Conservation (phyloP, 35 echinoderm and acorn worm species). For the Ptychodera flava region DNA sequence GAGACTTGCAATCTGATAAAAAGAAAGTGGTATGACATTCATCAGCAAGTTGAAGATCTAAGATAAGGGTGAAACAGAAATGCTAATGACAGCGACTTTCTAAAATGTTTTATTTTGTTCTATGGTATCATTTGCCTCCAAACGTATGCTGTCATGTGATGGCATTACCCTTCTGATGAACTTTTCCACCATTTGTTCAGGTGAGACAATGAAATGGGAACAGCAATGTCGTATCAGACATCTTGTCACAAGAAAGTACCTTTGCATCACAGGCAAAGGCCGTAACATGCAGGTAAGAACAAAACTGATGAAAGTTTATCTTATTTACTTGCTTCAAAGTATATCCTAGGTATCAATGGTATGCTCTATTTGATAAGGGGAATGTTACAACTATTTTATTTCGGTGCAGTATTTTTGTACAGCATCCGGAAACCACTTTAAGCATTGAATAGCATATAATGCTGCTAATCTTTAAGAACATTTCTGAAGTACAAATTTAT, state of each 20-base stretch:
- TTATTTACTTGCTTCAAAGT: neutral
- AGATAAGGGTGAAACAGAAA: neutral
- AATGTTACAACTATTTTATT: no score
- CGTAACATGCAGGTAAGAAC: neutral
- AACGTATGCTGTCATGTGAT: neutral
- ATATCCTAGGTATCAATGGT: no score
- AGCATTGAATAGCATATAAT: neutral
- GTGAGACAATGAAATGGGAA: neutral
- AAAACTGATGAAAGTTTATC: neutral
- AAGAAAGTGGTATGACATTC: neutral
- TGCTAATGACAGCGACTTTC: neutral
- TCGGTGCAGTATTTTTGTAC: no score
- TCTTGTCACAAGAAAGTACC: neutral
- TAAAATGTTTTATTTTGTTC: neutral
- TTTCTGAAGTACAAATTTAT: no score
- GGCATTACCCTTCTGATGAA: no score
- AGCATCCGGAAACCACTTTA: neutral
- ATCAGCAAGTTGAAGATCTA: neutral
- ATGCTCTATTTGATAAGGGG: no score
- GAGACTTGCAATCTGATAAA: neutral
- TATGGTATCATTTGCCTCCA: neutral
- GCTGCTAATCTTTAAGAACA: no score
- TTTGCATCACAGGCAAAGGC: neutral
- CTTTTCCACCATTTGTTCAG: neutral
- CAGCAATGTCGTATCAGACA: neutral